phyloP scores from a whole-genome alignment of 1,140 invertebrate genomes.

The Phymastichus coffea region DNA sequence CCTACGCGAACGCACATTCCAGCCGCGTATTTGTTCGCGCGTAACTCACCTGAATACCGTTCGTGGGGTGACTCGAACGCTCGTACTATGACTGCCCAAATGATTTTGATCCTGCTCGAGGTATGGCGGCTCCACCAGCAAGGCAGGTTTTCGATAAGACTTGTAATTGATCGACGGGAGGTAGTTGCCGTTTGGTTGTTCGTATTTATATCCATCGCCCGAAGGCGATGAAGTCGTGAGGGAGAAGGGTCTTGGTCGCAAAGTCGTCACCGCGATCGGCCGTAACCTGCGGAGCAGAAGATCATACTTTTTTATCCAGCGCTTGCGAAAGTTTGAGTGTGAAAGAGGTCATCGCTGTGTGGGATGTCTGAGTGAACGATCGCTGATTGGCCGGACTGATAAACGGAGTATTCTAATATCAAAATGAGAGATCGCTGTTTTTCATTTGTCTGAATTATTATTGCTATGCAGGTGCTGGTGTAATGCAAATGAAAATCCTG shows the following conservation, averaged over 20 bases:
- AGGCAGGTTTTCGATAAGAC: constrained; percentile 7
- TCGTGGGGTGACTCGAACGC: background rate
- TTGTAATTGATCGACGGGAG: constrained; percentile 23
- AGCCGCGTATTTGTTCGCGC: no score
- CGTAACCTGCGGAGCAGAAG: constrained; percentile 24
- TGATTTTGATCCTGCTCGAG: constrained; percentile 26
- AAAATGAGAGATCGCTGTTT: no score
- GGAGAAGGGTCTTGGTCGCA: constrained; percentile 31
- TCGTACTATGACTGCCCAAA: constrained; percentile 5
- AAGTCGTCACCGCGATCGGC: constrained; percentile 33
- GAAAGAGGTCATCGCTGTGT: no score
- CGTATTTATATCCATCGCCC: no score
- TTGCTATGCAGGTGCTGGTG: no score
- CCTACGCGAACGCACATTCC: no score
- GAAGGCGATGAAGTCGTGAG: constrained; percentile 23
- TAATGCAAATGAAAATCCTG: no score
- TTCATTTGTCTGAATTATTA: no score
- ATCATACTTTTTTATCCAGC: background rate
- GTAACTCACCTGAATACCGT: constrained; percentile 13
- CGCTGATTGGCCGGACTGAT: no score
- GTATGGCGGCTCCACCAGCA: constrained; percentile 23
- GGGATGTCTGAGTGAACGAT: no score
- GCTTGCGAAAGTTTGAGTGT: background rate
- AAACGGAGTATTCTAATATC: no score
- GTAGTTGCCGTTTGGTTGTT: constrained; percentile 38